phyloP scores from a whole-genome alignment of 64 coral and sea anemone genomes.

The Astreopora myriophthalma region DNA sequence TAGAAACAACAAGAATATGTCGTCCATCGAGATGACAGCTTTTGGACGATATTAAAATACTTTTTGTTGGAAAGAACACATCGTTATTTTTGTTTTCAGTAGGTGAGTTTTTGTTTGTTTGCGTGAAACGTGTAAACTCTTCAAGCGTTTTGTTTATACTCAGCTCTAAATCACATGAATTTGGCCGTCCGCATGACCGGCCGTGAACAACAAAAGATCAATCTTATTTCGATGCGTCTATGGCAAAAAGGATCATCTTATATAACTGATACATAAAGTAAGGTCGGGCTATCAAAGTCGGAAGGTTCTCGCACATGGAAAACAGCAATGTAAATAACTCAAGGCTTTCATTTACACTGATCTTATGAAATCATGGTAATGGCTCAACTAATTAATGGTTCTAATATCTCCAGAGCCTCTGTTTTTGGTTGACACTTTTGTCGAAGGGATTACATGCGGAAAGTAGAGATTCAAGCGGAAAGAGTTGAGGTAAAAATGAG shows the following conservation, averaged over 20 bases:
- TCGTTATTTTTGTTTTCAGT: neutral
- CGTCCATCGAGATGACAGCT: neutral
- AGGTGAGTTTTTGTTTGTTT: no score
- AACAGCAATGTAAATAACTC: no score
- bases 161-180: neutral
- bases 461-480: neutral
- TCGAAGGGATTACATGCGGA: neutral
- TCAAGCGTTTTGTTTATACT: constrained; percentile 20
- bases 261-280: no score
- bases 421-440: neutral
- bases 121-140: neutral
- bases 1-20: neutral
- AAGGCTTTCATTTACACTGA: no score
- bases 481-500: neutral
- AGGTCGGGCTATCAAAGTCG: no score
- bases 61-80: neutral
- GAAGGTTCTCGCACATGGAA: no score
- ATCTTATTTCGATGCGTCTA: no score
- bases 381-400: neutral
- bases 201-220: neutral
- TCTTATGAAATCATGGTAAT: neutral
- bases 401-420: neutral
- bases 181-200: constrained; percentile 2
- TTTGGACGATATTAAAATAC: neutral
- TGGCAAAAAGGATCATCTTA: no score